These are phyloP conservation scores for Automeris io DNA, from an alignment of 2,888 invertebrate genomes.

Conservation along the genomic window DNA sequence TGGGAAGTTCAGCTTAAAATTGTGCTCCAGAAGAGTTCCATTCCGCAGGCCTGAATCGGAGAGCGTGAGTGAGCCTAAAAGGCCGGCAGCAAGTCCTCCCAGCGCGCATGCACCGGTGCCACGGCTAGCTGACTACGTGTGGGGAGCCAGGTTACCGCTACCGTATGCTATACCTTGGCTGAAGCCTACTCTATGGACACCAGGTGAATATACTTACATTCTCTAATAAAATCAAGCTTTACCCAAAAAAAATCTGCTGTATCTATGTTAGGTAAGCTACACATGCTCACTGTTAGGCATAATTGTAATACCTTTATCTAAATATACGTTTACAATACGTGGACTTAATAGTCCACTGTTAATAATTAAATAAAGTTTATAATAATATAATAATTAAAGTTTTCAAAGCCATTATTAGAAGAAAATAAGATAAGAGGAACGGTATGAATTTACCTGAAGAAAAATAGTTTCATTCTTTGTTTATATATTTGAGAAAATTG, in stretches of 20 bases:
- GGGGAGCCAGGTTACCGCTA: constrained; percentile 81
- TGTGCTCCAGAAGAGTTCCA: constrained; percentile 68
- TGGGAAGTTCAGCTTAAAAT: constrained; percentile 63
- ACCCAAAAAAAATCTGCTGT: not conserved
- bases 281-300: no score
- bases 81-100: constrained; percentile 81
- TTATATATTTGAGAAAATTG: not conserved
- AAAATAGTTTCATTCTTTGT: not conserved
- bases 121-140: constrained; percentile 88
- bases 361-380: no score
- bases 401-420: no score
- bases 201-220: constrained; percentile 35
- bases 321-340: no score
- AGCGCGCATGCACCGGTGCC: constrained; percentile 87
- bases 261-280: no score
- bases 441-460: no score
- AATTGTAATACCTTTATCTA: no score
- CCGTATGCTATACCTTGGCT: constrained; percentile 84
- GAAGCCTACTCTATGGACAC: constrained; percentile 73
- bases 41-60: constrained; percentile 65
- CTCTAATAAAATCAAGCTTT: not conserved
- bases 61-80: constrained; percentile 87
- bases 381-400: no score
- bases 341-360: no score
- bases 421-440: no score